Conservation (phyloP, 2,797 vertebrate genomes). For the Etheostoma perlongum region DNA sequence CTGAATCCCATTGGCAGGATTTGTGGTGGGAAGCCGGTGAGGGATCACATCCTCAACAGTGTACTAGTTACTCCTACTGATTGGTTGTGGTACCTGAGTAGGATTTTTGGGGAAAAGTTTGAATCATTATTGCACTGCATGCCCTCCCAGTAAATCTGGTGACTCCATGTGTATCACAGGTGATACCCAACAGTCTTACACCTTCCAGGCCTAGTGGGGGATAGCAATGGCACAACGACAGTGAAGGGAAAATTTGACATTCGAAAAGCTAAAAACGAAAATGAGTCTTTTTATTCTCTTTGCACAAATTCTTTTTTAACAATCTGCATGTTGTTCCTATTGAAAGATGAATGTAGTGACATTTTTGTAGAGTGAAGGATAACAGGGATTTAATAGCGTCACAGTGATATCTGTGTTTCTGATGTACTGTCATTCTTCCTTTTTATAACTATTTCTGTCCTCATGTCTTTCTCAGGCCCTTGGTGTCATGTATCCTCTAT, state of each 20-base stretch:
- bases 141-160: background rate
- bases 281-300: constrained; percentile 9
- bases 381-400: background rate
- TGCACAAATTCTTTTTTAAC: constrained; percentile 21
- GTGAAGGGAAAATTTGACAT: background rate
- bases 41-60: background rate
- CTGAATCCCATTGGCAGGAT: background rate
- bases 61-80: background rate
- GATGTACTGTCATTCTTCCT: constrained; percentile 15
- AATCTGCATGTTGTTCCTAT: constrained; percentile 41
- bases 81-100: background rate
- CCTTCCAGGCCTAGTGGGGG: background rate
- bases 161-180: background rate
- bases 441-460: constrained; percentile 22
- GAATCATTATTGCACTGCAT: constrained; percentile 16
- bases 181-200: background rate
- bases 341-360: background rate
- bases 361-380: background rate
- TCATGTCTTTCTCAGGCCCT: constrained; percentile 36
- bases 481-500: constrained; percentile 26
- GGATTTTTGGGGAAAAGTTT: background rate
- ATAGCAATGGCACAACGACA: background rate
- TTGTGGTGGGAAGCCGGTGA: background rate
- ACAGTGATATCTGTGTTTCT: constrained; percentile 11
- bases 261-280: background rate